Evolutionary conservation across 2,797 vertebrate genomes (phyloP), one percentile per base, ranked within the genome.

Genomic region (Myotis vivesi): DNA sequence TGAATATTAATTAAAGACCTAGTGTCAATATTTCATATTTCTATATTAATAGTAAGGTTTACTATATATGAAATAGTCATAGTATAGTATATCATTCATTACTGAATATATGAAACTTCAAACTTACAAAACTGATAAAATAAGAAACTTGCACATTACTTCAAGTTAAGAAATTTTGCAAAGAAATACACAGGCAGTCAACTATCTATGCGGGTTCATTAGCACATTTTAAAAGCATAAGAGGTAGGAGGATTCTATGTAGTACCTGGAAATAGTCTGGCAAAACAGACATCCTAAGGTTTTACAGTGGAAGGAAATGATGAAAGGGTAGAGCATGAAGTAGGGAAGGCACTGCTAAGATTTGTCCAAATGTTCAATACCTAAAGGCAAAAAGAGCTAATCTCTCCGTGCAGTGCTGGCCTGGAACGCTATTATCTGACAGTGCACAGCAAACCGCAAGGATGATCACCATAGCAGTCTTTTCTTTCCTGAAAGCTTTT

Each of bases 261-360:
- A 68, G 44, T 87, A 64, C 30, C 64, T 49, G 79, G 53, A 72
- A 8, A 72, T 76, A n/a, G 19, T 72, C 33, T 69, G 84, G 72
- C 41, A 95, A 44, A 87, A 72, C 11, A 93, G 55, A 89, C 81
- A 80, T 87, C 22, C 59, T 64, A 46, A 77, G 36, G 25, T 49
- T 93, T 84, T 69, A 15, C 69, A 87, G 46, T 87, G n/a, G n/a
- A 92, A 95, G 41, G 49, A 68, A 81, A 86, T 55, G 84, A 84
- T 36, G 22, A 80, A 90, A 83, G 22, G 4, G 10, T 33, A 83
- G 38, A 59, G 46, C 23, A 51, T 71, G 15, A 68, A 87, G 30
- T 33, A 66, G 41, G 13, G 22, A 33, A 77, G 55, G 19, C 49
- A 59, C 25, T 57, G 59, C 71, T 80, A 38, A 71, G 25, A 59